Evolutionary conservation across 2,888 invertebrate species (phyloP).

Genomic region (Drosophila colorata): DNA sequence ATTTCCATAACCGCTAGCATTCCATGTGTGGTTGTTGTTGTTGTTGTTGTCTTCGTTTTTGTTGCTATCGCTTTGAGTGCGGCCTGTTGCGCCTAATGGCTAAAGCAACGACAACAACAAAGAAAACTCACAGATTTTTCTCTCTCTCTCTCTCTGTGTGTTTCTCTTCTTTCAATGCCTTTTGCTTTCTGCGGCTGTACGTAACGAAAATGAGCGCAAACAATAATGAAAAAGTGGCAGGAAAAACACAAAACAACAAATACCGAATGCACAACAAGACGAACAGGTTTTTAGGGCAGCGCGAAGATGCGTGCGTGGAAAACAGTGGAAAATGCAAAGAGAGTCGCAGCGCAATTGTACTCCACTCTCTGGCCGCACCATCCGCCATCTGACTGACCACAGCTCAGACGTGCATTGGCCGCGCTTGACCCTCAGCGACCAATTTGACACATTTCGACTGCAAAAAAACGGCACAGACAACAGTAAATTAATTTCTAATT

Average conservation of each 20-base stretch:
- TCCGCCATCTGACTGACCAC: slow-evolving; percentile 17
- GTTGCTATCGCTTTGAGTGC: slow-evolving; percentile 28
- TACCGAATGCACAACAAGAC: slow-evolving; percentile 39
- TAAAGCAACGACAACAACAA: slow-evolving; percentile 53
- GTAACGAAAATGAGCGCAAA: slow-evolving; percentile 74
- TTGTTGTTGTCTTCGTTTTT: slow-evolving; percentile 10
- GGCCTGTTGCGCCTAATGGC: slow-evolving; percentile 59
- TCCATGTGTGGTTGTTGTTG: slow-evolving; percentile 47
- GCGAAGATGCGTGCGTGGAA: slow-evolving; percentile 54
- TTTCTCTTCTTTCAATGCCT: slow-evolving; percentile 58
- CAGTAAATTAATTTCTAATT: slow-evolving; percentile 33
- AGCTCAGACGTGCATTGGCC: slow-evolving; percentile 56
- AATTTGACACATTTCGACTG: slow-evolving; percentile 61
- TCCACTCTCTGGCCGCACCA: slow-evolving; percentile 18
- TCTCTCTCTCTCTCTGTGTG: slow-evolving; percentile 13
- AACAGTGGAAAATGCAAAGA: slow-evolving; percentile 67
- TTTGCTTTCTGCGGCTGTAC: slow-evolving; percentile 75
- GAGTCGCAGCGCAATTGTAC: slow-evolving; percentile 4
- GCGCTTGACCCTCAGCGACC: slow-evolving; percentile 62
- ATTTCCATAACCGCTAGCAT: slow-evolving; percentile 80
- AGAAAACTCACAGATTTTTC: slow-evolving; percentile 44
- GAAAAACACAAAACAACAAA: slow-evolving; percentile 55
- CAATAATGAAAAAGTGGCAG: slow-evolving; percentile 64
- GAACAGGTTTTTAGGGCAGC: slow-evolving; percentile 67
- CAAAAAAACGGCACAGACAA: slow-evolving; percentile 8